A percentile compares a stretch with the other conserved stretches of the same genome.
Evolutionary conservation across 2,888 invertebrate species (phyloP).

Genomic region (Macrosiphum euphorbiae): DNA sequence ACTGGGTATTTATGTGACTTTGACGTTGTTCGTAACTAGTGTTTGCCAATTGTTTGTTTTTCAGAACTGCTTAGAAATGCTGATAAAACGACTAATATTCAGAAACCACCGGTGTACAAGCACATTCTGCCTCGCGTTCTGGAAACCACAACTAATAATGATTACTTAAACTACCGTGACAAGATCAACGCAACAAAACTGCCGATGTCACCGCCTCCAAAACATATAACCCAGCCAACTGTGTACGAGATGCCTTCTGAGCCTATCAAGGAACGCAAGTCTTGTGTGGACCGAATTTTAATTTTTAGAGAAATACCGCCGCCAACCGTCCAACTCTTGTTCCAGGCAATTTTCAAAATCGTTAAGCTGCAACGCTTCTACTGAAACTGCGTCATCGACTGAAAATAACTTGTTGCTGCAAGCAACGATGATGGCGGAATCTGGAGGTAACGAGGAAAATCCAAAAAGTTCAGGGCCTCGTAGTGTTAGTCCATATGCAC

Average conservation of each 20-base stretch:
- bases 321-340: conserved; percentile 36
- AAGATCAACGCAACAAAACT: not conserved
- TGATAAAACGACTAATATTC: conserved; percentile 56
- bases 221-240: not conserved
- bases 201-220: not conserved
- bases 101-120: conserved; percentile 54
- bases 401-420: not conserved
- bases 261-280: conserved; percentile 32
- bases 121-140: conserved; percentile 46
- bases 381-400: not conserved
- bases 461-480: conserved; percentile 65
- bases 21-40: not conserved
- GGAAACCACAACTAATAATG: conserved; percentile 45
- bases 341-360: conserved; percentile 49
- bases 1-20: not conserved
- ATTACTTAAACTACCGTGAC: not conserved
- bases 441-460: not conserved
- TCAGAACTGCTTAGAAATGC: conserved; percentile 41
- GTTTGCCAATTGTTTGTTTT: conserved; percentile 42
- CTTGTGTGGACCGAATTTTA: conserved; percentile 46
- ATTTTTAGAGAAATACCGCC: conserved; percentile 57
- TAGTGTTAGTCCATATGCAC: conserved; percentile 67
- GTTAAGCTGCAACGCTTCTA: conserved; percentile 33
- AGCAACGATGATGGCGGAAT: not conserved
- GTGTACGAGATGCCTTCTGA: not conserved